Percentiles rank a stretch among this genome's conserved stretches.
These are phyloP conservation scores for Pseudolycoriella hygida DNA, from an alignment of 2,888 invertebrate species.

Conservation along the genomic window DNA sequence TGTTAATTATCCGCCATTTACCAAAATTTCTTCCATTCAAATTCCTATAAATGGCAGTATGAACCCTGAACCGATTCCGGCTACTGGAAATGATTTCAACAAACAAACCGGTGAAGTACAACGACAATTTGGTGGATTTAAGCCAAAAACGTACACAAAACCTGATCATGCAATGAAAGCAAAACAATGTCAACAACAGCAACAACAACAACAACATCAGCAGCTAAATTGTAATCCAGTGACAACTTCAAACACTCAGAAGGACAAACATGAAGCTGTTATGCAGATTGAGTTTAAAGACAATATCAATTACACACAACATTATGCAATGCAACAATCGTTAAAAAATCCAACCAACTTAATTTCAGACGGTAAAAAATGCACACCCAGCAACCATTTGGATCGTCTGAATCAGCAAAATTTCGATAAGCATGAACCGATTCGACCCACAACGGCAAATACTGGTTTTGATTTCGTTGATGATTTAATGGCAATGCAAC, in stretches of 20 bases:
- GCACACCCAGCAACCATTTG: neutral
- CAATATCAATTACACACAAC: no score
- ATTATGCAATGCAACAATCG: neutral
- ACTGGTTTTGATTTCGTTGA: neutral
- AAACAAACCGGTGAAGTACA: no score
- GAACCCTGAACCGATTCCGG: no score
- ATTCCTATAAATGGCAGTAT: constrained; percentile 10
- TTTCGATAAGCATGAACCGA: neutral
- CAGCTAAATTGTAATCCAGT: neutral
- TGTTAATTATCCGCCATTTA: constrained; percentile 9
- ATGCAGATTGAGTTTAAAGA: no score
- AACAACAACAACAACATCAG: neutral
- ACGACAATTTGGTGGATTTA: no score
- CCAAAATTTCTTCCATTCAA: constrained; percentile 8
- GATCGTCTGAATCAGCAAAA: neutral
- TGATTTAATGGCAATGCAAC: neutral
- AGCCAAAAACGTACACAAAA: neutral
- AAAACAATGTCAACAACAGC: neutral
- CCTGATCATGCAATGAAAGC: neutral
- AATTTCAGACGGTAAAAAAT: neutral
- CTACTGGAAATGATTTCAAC: neutral
- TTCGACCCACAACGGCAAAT: neutral
- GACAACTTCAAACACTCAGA: no score
- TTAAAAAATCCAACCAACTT: neutral
- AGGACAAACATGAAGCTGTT: no score